Conservation (phyloP, 2,797 vertebrate species). For the Dryobates pubescens region DNA sequence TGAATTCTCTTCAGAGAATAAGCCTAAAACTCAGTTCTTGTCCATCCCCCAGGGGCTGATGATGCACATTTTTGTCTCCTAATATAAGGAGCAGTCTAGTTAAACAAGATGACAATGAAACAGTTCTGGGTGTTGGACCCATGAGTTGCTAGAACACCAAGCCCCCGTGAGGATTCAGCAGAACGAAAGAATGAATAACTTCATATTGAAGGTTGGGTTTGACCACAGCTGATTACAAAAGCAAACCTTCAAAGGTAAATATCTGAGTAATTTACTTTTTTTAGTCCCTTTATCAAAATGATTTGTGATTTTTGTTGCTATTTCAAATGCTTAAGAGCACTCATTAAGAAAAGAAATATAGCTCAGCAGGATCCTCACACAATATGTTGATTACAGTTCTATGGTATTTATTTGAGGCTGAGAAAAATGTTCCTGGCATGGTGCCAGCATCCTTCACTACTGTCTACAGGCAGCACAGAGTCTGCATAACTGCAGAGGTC, state of each 20-base stretch:
- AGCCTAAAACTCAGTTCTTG: neutral
- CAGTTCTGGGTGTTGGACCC: neutral
- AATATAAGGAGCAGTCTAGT: neutral
- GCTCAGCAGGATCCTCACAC: constrained; percentile 46
- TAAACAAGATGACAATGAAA: neutral
- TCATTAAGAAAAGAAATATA: constrained; percentile 38
- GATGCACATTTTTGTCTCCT: neutral
- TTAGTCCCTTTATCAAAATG: neutral
- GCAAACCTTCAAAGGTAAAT: neutral
- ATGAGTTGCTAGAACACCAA: neutral
- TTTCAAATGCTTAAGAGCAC: constrained; percentile 46
- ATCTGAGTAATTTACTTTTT: neutral
- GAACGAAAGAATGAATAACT: neutral
- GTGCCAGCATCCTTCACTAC: constrained; percentile 35
- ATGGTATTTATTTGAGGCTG: constrained; percentile 46
- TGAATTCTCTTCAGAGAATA: neutral
- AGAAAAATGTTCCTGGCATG: constrained; percentile 45
- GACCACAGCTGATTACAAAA: neutral
- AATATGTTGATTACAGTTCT: constrained; percentile 44
- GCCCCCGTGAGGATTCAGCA: neutral
- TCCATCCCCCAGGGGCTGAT: neutral
- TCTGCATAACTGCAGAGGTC: constrained; percentile 44
- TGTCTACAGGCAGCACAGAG: neutral
- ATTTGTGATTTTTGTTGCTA: neutral
- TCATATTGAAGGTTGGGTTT: neutral